Evolutionary conservation across 2,888 invertebrate species (phyloP).

Genomic region (Drosophila engyochracea): DNA sequence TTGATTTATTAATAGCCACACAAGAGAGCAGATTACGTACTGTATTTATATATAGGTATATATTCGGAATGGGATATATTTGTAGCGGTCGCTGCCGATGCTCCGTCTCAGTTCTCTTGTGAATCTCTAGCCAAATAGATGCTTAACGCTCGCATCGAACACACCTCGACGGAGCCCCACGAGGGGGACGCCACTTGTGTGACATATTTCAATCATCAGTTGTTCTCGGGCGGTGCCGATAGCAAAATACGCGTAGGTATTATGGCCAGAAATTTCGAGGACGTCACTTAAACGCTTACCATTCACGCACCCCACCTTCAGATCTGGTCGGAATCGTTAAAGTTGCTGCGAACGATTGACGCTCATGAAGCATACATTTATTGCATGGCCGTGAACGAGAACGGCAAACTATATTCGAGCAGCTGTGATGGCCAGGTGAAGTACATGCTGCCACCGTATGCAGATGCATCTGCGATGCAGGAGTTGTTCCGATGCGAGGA

Average conservation of each 20-base stretch:
- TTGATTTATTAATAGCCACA: constrained; percentile 39
- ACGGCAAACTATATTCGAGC: constrained; percentile 84
- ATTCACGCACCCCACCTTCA: constrained; percentile 42
- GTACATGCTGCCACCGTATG: constrained; percentile 80
- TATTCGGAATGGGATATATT: not conserved
- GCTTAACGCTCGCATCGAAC: constrained; percentile 74
- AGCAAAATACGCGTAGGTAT: constrained; percentile 84
- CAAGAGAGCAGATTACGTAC: constrained; percentile 19
- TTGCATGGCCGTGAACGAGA: constrained; percentile 81
- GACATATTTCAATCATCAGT: constrained; percentile 74
- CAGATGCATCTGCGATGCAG: constrained; percentile 63
- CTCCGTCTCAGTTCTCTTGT: constrained; percentile 43
- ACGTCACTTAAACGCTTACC: constrained; percentile 1
- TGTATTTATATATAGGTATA: not conserved
- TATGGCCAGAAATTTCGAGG: not conserved
- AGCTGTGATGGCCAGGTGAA: constrained; percentile 85
- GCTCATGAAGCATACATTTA: constrained; percentile 84
- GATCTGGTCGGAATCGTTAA: constrained; percentile 84
- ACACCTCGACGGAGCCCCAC: constrained; percentile 81
- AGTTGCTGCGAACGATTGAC: constrained; percentile 78
- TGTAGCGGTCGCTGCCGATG: not conserved
- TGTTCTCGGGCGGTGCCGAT: constrained; percentile 85
- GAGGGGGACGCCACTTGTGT: constrained; percentile 84
- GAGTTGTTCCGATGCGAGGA: constrained; percentile 83
- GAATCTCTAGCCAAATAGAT: constrained; percentile 46